A percentile compares a stretch with the other conserved stretches of the same genome.
These are phyloP conservation scores for Drosophila mimetica DNA, from an alignment of 2,888 invertebrate species.

Conservation along the genomic window DNA sequence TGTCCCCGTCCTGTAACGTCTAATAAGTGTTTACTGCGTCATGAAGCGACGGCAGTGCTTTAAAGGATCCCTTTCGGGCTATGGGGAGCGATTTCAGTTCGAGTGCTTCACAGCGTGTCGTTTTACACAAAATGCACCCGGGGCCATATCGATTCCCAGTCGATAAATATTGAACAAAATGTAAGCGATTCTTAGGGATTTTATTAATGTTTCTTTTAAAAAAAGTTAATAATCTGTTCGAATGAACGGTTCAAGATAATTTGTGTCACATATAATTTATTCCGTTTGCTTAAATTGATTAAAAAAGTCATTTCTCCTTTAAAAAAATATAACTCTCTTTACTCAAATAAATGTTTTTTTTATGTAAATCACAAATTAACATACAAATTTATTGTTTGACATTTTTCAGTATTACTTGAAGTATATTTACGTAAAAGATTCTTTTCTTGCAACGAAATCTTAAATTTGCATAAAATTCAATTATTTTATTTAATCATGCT, in stretches of 20 bases:
- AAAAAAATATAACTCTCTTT: too few relatives aligned
- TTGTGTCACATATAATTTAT: too few relatives aligned
- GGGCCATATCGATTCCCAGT: constrained; percentile 48
- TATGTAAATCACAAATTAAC: not conserved
- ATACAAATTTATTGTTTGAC: not conserved
- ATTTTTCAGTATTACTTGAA: not conserved
- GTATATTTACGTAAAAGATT: not conserved
- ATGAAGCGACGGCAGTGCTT: constrained; percentile 59
- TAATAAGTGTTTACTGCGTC: constrained; percentile 77
- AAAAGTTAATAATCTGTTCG: not conserved
- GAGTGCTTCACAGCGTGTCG: constrained; percentile 37
- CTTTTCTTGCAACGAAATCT: not conserved
- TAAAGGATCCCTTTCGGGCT: constrained; percentile 44
- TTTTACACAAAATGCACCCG: constrained; percentile 40
- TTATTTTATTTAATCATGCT: not conserved
- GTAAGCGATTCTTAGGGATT: not conserved
- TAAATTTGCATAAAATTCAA: not conserved
- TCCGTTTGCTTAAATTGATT: too few relatives aligned
- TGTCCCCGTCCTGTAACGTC: constrained; percentile 55
- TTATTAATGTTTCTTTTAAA: too few relatives aligned
- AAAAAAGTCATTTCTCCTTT: too few relatives aligned
- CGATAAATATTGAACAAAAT: constrained; percentile 64
- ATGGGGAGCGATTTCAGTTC: constrained; percentile 8
- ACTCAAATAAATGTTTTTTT: not conserved
- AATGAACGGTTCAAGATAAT: too few relatives aligned